phyloP scores from a whole-genome alignment of 2,113 vertebrate species.

The Oryzias javanicus region DNA sequence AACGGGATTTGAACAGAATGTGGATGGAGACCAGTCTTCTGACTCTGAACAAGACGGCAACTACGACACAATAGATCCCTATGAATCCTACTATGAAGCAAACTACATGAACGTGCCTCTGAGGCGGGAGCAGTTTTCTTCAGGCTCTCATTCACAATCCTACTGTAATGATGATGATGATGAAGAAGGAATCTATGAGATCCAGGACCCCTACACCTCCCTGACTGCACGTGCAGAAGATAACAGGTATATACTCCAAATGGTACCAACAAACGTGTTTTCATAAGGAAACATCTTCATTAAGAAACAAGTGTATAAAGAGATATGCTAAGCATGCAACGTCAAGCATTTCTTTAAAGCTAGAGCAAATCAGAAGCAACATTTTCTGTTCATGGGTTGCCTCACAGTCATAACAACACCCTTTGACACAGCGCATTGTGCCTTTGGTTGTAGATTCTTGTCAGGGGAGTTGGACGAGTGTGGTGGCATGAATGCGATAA shows the following conservation, averaged over 20 bases:
- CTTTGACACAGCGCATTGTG: background rate
- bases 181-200: constrained; percentile 82
- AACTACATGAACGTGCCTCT: constrained; percentile 84
- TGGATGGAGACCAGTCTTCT: constrained; percentile 51
- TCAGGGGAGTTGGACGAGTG: constrained; percentile 38
- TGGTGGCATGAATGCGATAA: background rate
- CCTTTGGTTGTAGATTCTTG: constrained; percentile 33
- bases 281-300: too few relatives aligned
- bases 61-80: constrained; percentile 81
- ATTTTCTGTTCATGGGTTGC: background rate
- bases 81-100: constrained; percentile 79
- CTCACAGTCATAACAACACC: background rate
- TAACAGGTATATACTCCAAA: constrained; percentile 50
- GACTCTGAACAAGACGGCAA: constrained; percentile 32
- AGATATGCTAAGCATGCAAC: too few relatives aligned
- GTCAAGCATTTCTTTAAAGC: too few relatives aligned
- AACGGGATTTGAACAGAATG: constrained; percentile 56
- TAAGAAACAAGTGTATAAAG: too few relatives aligned
- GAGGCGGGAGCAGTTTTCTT: background rate
- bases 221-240: constrained; percentile 31
- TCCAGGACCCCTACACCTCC: constrained; percentile 80
- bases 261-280: background rate
- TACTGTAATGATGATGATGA: constrained; percentile 55
- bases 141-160: constrained; percentile 28
- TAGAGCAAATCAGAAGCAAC: constrained; percentile 3